phyloP scores from a whole-genome alignment of 2,797 vertebrate genomes.

The Moxostoma hubbsi region DNA sequence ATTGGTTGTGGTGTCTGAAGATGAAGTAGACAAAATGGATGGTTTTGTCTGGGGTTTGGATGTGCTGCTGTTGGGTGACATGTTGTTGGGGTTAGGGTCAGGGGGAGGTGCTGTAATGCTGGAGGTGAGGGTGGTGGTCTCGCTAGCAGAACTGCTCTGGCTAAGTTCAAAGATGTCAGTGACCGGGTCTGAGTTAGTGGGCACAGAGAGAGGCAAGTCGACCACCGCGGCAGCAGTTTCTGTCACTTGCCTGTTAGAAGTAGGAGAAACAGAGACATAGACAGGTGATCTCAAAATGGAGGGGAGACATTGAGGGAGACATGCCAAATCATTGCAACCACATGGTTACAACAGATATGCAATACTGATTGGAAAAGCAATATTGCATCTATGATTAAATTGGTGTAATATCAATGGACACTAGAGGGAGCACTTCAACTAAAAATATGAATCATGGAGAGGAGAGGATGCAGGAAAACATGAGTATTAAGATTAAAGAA shows the following conservation, averaged over 20 bases:
- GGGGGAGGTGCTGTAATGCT: constrained; percentile 87
- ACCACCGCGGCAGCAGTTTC: constrained; percentile 88
- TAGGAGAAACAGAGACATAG: constrained; percentile 79
- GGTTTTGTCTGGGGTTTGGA: constrained; percentile 68
- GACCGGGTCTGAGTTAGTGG: constrained; percentile 96
- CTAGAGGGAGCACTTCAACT: constrained; percentile 49
- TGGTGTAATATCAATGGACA: constrained; percentile 22
- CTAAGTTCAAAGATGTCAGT: constrained; percentile 94
- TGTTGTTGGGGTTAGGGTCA: constrained; percentile 78
- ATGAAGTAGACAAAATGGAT: constrained; percentile 58
- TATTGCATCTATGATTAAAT: not conserved
- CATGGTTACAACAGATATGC: constrained; percentile 19
- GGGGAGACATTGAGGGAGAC: constrained; percentile 23
- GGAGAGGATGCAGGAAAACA: not conserved
- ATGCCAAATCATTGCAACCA: constrained; percentile 33
- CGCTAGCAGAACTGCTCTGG: constrained; percentile 96
- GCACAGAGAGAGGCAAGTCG: constrained; percentile 95
- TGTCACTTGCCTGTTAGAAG: constrained; percentile 91
- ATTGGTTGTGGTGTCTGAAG: constrained; percentile 65
- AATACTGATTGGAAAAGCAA: constrained; percentile 6
- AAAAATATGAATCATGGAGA: not conserved
- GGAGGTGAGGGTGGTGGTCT: constrained; percentile 95
- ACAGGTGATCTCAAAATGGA: constrained; percentile 62
- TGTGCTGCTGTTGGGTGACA: constrained; percentile 71
- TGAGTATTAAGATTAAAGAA: not conserved